Conservation (phyloP, 2,888 invertebrate genomes). For the Eupelmus urozonus region DNA sequence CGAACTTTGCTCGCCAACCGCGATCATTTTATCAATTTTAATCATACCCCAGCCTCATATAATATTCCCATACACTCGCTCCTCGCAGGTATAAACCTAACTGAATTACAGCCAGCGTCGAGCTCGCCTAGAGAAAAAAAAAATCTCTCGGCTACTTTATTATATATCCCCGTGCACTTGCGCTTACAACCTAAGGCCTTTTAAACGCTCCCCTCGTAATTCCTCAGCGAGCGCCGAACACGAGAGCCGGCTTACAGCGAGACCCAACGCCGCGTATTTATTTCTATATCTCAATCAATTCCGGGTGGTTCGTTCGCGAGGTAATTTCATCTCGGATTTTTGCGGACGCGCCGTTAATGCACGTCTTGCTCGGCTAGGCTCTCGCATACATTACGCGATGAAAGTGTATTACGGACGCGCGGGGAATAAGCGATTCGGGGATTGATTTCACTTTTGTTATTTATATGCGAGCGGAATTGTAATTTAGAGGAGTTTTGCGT, state of each 20-base stretch:
- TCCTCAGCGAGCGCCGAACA: neutral
- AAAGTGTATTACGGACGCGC: slow-evolving; percentile 31
- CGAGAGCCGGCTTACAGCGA: neutral
- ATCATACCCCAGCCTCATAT: neutral
- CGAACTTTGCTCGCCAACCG: neutral
- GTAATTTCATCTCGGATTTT: slow-evolving; percentile 35
- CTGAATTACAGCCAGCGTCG: slow-evolving; percentile 2
- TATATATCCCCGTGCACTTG: neutral
- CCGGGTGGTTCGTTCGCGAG: neutral
- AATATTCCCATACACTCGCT: neutral
- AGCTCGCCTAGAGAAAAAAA: neutral
- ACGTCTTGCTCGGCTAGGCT: neutral
- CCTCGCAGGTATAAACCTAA: neutral
- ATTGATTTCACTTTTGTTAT: slow-evolving; percentile 56
- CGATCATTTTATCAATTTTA: slow-evolving; percentile 6
- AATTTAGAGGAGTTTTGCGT: neutral
- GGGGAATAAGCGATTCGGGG: slow-evolving; percentile 3
- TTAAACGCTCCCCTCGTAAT: slow-evolving; percentile 9
- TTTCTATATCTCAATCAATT: slow-evolving; percentile 41
- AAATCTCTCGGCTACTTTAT: slow-evolving; percentile 24
- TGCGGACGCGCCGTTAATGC: neutral
- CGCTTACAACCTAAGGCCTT: neutral
- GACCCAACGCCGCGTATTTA: slow-evolving; percentile 15
- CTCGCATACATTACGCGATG: slow-evolving; percentile 12
- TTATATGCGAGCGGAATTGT: slow-evolving; percentile 26